phyloP scores from a whole-genome alignment of 1,140 invertebrate species.

The Papilio helenus region DNA sequence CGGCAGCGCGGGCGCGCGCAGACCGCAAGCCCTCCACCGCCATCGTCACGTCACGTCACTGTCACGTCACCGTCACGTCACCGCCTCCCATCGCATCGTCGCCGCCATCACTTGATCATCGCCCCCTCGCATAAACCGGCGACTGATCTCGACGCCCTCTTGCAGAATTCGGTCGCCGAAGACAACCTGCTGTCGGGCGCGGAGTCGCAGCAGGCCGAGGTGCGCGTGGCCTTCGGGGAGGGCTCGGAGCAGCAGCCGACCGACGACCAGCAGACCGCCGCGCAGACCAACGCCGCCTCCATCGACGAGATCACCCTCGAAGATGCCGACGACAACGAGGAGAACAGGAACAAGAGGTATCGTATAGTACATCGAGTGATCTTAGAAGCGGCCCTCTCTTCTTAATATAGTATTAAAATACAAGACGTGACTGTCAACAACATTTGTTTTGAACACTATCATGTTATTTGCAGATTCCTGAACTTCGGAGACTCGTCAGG shows the following conservation, averaged over 20 bases:
- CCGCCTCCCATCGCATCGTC: slow-evolving; percentile 77
- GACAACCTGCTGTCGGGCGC: slow-evolving; percentile 82
- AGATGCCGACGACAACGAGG: slow-evolving; percentile 87
- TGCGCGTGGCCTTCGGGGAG: slow-evolving; percentile 85
- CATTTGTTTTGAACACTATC: neutral
- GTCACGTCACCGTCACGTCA: slow-evolving; percentile 67
- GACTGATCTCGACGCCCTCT: slow-evolving; percentile 40
- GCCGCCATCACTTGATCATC: slow-evolving; percentile 75
- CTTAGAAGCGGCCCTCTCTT: neutral
- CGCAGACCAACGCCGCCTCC: slow-evolving; percentile 81
- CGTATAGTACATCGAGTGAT: neutral
- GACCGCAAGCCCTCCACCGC: slow-evolving; percentile 74
- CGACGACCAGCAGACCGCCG: slow-evolving; percentile 82
- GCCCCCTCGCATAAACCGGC: neutral
- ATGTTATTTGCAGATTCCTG: slow-evolving; percentile 84
- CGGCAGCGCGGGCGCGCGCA: slow-evolving; percentile 73
- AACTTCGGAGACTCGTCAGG: slow-evolving; percentile 86
- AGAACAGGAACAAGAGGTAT: slow-evolving; percentile 90
- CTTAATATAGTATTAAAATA: neutral
- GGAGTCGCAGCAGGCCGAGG: slow-evolving; percentile 86
- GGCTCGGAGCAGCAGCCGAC: slow-evolving; percentile 72
- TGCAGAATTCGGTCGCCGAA: slow-evolving; percentile 79
- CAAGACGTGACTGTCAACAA: too few relatives aligned
- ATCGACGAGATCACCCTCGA: slow-evolving; percentile 85
- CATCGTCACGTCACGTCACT: slow-evolving; percentile 82